Percentiles rank a stretch among this genome's conserved stretches.
phyloP scores from a whole-genome alignment of 2,113 vertebrate species.

The Pavo muticus region DNA sequence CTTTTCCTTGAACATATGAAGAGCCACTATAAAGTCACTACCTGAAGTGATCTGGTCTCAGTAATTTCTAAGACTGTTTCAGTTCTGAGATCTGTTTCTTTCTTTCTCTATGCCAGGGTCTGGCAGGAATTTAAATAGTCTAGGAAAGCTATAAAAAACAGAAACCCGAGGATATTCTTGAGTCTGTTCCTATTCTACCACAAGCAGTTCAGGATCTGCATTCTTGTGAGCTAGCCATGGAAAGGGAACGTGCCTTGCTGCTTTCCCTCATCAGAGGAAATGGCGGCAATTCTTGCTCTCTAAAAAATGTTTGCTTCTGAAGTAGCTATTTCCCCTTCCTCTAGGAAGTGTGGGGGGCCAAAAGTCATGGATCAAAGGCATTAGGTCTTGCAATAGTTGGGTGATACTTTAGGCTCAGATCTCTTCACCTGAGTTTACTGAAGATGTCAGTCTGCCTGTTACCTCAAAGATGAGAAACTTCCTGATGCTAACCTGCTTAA shows the following conservation, averaged over 20 bases:
- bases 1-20: fast-evolving
- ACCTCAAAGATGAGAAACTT: not conserved
- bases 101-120: not conserved
- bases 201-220: not conserved
- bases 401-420: not conserved
- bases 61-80: not conserved
- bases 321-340: not conserved
- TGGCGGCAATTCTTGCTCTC: fast-evolving
- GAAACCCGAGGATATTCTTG: not conserved
- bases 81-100: not conserved
- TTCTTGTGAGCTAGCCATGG: not conserved
- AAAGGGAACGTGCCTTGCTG: fast-evolving
- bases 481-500: not conserved
- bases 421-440: not conserved
- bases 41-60: not conserved
- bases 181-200: not conserved
- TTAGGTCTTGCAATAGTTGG: not conserved
- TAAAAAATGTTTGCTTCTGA: not conserved
- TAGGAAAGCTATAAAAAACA: not conserved
- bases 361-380: fast-evolving
- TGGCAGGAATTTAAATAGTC: not conserved
- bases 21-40: not conserved
- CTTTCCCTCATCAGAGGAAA: not conserved
- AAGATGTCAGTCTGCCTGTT: not conserved
- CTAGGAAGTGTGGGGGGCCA: not conserved